Evolutionary conservation across 2,888 invertebrate genomes (phyloP).

Genomic region (Chloromyia formosa): DNA sequence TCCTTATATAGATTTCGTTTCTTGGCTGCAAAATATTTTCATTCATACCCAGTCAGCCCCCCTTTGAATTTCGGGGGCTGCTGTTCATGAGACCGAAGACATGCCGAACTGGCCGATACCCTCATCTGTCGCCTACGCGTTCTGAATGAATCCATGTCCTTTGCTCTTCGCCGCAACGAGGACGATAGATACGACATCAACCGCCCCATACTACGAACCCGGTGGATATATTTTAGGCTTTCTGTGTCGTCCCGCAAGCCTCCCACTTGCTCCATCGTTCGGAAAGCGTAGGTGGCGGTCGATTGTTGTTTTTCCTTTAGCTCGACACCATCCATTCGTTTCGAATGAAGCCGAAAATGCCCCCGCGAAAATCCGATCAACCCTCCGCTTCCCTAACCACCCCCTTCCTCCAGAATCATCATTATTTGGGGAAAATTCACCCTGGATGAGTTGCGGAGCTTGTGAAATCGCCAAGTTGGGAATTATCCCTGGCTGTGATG

Average conservation of each 20-base stretch:
- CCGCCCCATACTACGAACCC: not conserved
- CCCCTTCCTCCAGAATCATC: not conserved
- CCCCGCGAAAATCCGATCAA: not conserved
- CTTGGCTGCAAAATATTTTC: conserved; percentile 44
- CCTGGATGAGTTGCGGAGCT: not conserved
- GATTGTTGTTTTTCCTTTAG: not conserved
- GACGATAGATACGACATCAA: conserved; percentile 1
- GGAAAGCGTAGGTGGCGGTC: conserved; percentile 10
- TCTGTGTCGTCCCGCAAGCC: not conserved
- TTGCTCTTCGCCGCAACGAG: conserved; percentile 36
- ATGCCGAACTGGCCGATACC: conserved; percentile 10
- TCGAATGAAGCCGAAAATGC: not conserved
- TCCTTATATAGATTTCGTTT: conserved; percentile 52
- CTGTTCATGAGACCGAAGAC: conserved; percentile 1
- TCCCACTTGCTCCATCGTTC: not conserved
- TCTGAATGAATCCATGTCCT: conserved; percentile 51
- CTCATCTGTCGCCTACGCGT: conserved; percentile 51
- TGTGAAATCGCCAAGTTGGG: not conserved
- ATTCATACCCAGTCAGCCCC: conserved; percentile 48
- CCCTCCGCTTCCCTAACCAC: not conserved
- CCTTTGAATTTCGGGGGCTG: conserved; percentile 39
- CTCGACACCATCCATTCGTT: not conserved
- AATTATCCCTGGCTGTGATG: not conserved
- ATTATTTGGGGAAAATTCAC: not conserved
- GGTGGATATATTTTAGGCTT: not conserved